Evolutionary conservation across 2,113 vertebrate species (phyloP), one percentile per base, ranked within the genome.

Genomic region (Dipodomys ordii): DNA sequence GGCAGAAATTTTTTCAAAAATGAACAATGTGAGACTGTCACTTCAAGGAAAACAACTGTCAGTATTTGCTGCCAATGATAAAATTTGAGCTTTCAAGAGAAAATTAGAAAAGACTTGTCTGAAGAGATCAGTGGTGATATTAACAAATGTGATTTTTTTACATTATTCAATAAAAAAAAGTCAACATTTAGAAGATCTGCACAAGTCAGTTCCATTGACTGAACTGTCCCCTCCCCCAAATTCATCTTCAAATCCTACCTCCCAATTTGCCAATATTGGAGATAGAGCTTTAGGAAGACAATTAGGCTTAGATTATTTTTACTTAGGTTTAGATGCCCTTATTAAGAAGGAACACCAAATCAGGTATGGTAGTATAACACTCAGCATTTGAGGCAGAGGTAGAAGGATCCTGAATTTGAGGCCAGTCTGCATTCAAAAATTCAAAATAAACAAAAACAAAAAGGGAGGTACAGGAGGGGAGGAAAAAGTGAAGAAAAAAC

Each of bases 1-100:
- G 90, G 94, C 91, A 96, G 88, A 92, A 76, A 73, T 83, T 94
- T 95, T 94, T 95, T 89, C 46, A 76, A 95, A 97, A 96, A 91
- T 93, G 91, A 97, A 96, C 87, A 95, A 95, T 89, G 87, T 82
- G 65, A 91, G 57, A 89, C 73, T 96, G 92, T 96, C 93, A 94
- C 77, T 92, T 93, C 94, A 95, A 95, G 81, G 90, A 95, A 97
- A 96, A 97, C 76, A 97, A 96, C 89, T 95, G 89, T 89, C 93
- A 95, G 80, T 95, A 95, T 95, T 91, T 96, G 71, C 93, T 94
- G 82, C 69, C 89, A 73, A 71, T 79, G 64, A 91, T 78, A 95
- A 91, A 95, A 95, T 78, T 82, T 91, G 81, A 93, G 77, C 64
- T 95, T 94, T 94, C 83, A 94, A 91, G 78, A 11, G 87, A 95